A percentile compares a stretch with the other conserved stretches of the same genome.
These are phyloP conservation scores for Listronotus bonariensis DNA, from an alignment of 1,140 invertebrate species.

Conservation along the genomic window DNA sequence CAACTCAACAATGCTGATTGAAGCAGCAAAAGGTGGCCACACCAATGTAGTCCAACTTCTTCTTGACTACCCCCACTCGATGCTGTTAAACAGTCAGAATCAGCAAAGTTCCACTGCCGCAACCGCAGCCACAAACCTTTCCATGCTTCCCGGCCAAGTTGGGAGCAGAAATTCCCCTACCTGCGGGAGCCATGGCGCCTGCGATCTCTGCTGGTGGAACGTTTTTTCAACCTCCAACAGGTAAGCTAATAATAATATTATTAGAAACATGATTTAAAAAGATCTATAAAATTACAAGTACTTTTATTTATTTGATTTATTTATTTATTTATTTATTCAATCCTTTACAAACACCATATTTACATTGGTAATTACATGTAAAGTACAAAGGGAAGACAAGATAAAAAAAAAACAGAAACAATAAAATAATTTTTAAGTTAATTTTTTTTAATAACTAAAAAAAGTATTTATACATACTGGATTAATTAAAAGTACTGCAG, in stretches of 20 bases:
- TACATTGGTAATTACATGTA: too few relatives aligned
- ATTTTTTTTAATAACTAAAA: too few relatives aligned
- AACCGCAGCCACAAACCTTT: slow-evolving; percentile 52
- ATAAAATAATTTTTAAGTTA: too few relatives aligned
- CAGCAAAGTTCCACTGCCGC: slow-evolving; percentile 44
- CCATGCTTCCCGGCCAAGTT: slow-evolving; percentile 50
- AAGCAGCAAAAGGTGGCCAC: slow-evolving; percentile 97
- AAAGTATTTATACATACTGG: too few relatives aligned
- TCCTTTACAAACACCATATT: not conserved
- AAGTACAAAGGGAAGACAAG: too few relatives aligned
- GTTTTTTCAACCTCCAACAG: slow-evolving; percentile 54
- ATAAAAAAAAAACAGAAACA: too few relatives aligned
- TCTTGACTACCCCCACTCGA: slow-evolving; percentile 90
- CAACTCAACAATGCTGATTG: slow-evolving; percentile 97
- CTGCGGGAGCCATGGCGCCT: slow-evolving; percentile 44
- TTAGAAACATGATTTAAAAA: too few relatives aligned
- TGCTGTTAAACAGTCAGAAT: slow-evolving; percentile 58
- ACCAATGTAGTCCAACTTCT: slow-evolving; percentile 92
- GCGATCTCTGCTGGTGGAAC: slow-evolving; percentile 52
- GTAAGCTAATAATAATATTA: too few relatives aligned
- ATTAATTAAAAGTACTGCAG: too few relatives aligned
- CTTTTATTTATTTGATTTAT: too few relatives aligned
- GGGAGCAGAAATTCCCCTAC: slow-evolving; percentile 45
- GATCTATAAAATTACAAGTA: too few relatives aligned
- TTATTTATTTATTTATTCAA: too few relatives aligned